phyloP scores from a whole-genome alignment of 2,113 vertebrate genomes.

The Cinclus cinclus region DNA sequence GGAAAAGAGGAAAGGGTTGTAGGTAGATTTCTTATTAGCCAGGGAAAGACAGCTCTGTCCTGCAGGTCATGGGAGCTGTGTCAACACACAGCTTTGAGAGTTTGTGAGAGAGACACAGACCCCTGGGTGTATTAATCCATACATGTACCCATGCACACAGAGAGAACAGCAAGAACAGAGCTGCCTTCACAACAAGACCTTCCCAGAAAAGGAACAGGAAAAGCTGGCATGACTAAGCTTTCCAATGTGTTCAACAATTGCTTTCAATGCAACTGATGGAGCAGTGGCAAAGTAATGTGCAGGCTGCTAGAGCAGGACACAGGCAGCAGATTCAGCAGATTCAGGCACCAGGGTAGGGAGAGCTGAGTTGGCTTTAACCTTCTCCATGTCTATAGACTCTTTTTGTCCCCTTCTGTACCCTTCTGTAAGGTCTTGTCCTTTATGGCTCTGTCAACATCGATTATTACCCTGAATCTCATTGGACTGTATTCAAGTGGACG shows the following conservation, averaged over 20 bases:
- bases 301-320: accelerated
- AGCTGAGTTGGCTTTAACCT: not conserved
- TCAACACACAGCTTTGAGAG: not conserved
- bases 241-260: not conserved
- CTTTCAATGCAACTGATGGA: not conserved
- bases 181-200: not conserved
- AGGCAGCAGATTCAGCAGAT: not conserved
- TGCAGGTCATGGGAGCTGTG: not conserved
- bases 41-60: not conserved
- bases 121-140: too few relatives aligned
- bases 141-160: too few relatives aligned
- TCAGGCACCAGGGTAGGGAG: not conserved
- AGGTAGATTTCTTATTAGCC: not conserved
- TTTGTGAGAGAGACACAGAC: not conserved
- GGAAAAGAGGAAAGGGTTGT: not conserved
- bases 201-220: not conserved
- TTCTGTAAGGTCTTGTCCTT: not conserved
- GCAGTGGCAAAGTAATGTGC: not conserved
- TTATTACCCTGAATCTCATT: not conserved
- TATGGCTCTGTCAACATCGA: accelerated
- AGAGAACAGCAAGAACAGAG: not conserved
- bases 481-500: not conserved
- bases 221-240: not conserved
- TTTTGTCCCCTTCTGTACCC: not conserved
- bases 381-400: not conserved